Base-by-base conservation (phyloP, 2,113 vertebrate genomes). In the Nothocercus nigrocapillus region DNA sequence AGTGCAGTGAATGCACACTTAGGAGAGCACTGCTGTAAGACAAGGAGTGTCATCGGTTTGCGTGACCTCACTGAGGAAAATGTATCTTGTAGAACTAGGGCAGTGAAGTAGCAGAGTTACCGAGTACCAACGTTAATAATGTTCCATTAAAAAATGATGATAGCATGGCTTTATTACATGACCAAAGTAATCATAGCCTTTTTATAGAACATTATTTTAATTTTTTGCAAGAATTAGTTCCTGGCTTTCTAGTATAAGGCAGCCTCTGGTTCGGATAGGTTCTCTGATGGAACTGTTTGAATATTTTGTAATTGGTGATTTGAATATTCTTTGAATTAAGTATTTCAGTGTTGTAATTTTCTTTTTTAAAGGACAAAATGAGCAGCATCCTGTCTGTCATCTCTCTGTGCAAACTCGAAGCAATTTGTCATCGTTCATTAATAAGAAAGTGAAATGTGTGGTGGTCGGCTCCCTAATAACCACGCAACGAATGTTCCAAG, bases 381-480 rank as follows among this genome's bases (percentile, higher is more conserved):
- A 97, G 17, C 97, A 97, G 67, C 96, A 88, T 49, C 83, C 91
- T 3, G 82, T 92, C 32, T 97, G 98, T 58, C 96, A 93, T 76
- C 78, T 99, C 76, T 97, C 94, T 16, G 97, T 99, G 73, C 97
- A 98, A 94, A 99, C 98, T 24, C 91, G 76, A 89, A 97, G 97
- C 56, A 97, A 98, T 45, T 95, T 99, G 67, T 97, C 97, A 2
- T 94, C 95, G 17, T 94, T 93, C 21, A 51, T 97, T 73, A 97
- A 95, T 14, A 96, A 98, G 30, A 54, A 88, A 30, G 96, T 98
- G 76, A 97, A 75, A 40, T 99, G 98, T 45, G 45, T 98, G 67
- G 96, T 98, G 28, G 89, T 98, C 75, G 98, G 98, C 69, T 98
- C 98, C 61, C 82, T 99, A 86, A 95, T 98, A 62, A 98, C 97